Percentiles rank a stretch among this genome's conserved stretches.
Conservation (phyloP, 2,797 vertebrate species). For the Mus caroli region DNA sequence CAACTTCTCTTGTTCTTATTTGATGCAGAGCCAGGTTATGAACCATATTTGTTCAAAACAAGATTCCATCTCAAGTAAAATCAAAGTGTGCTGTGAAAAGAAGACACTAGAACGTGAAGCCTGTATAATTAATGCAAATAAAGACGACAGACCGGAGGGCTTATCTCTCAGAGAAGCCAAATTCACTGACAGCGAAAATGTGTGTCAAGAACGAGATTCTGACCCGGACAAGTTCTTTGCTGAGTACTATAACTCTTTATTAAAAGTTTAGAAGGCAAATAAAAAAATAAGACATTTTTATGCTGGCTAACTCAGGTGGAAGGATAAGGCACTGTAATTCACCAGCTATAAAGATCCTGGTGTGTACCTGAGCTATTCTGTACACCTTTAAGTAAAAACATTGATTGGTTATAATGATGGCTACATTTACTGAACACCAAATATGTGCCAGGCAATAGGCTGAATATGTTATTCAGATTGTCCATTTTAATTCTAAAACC, state of each 20-base stretch:
- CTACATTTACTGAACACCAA: constrained; percentile 49
- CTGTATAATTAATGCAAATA: constrained; percentile 74
- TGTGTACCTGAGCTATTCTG: neutral
- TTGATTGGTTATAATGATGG: neutral
- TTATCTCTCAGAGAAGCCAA: constrained; percentile 76
- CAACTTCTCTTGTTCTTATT: constrained; percentile 4
- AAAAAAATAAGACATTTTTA: constrained; percentile 7
- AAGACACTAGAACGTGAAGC: constrained; percentile 64
- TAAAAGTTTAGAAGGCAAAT: constrained; percentile 62
- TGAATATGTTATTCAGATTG: neutral
- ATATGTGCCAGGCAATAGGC: neutral
- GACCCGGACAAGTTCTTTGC: constrained; percentile 78
- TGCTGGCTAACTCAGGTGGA: constrained; percentile 16
- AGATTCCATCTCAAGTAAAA: constrained; percentile 81
- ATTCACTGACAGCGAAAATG: constrained; percentile 81
- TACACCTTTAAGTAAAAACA: constrained; percentile 30
- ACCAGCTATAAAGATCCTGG: neutral
- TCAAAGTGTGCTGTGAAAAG: constrained; percentile 85
- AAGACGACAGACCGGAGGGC: constrained; percentile 80
- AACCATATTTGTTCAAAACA: constrained; percentile 82
- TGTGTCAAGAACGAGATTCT: constrained; percentile 80
- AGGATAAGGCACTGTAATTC: neutral
- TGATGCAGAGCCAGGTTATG: constrained; percentile 79
- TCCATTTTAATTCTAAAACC: neutral
- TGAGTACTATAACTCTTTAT: constrained; percentile 73